Percentiles rank a stretch among this genome's conserved stretches.
phyloP scores from a whole-genome alignment of 2,113 vertebrate species.

The Salvelinus alpinus region DNA sequence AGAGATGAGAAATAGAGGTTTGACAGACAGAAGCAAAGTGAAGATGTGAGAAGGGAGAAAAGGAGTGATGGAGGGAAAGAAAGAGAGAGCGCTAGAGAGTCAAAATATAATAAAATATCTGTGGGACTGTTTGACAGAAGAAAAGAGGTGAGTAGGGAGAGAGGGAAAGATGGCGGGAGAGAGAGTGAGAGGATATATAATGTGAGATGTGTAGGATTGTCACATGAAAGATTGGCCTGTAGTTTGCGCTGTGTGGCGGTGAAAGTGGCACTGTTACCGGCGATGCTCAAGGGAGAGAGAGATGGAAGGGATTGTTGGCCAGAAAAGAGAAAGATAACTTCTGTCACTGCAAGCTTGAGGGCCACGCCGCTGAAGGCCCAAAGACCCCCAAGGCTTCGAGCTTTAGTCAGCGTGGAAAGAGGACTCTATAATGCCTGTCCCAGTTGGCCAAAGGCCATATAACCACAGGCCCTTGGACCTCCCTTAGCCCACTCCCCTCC shows the following conservation, averaged over 20 bases:
- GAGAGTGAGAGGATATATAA: neutral
- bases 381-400: neutral
- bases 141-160: neutral
- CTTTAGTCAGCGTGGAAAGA: constrained; percentile 16
- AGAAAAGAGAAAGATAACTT: constrained; percentile 48
- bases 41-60: constrained; percentile 1
- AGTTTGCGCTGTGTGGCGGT: neutral
- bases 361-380: constrained; percentile 40
- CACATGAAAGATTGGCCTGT: constrained; percentile 3
- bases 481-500: neutral
- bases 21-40: neutral
- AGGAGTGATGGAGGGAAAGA: constrained; percentile 3
- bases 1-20: constrained; percentile 23
- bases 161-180: neutral
- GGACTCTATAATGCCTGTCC: constrained; percentile 20
- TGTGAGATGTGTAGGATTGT: constrained; percentile 12
- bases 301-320: neutral
- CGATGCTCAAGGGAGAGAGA: neutral
- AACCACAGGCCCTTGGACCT: constrained; percentile 26
- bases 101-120: neutral
- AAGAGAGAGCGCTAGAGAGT: constrained; percentile 1
- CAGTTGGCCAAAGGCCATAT: constrained; percentile 42
- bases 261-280: constrained; percentile 5
- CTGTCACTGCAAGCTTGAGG: constrained; percentile 52
- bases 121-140: neutral